Conservation (phyloP, 30 jellyfish, hydroid and myxozoan genomes). For the Rhopilema esculentum region DNA sequence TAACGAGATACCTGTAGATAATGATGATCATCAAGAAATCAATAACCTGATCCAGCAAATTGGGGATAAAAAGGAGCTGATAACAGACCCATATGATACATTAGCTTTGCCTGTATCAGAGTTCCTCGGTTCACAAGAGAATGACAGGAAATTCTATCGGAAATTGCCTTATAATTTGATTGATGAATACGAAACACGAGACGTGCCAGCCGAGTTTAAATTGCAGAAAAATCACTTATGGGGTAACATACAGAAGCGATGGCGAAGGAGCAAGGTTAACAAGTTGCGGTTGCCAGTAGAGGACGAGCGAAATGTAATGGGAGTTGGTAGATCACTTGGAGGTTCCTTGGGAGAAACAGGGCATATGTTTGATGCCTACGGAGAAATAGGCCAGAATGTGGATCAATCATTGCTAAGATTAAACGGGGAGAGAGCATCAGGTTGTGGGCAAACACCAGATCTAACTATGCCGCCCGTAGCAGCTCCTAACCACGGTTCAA, state of each 20-base stretch:
- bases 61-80: constrained; percentile 68
- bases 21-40: constrained; percentile 10
- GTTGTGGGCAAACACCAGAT: constrained; percentile 8
- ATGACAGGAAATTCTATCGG: constrained; percentile 62
- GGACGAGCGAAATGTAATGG: constrained; percentile 5
- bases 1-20: constrained; percentile 36
- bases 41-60: constrained; percentile 9
- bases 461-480: constrained; percentile 7
- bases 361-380: constrained; percentile 76
- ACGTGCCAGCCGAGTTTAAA: constrained; percentile 52
- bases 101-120: constrained; percentile 69
- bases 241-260: constrained; percentile 77
- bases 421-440: constrained; percentile 23
- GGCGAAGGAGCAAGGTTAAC: constrained; percentile 66
- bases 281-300: constrained; percentile 16
- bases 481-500: constrained; percentile 1
- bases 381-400: constrained; percentile 71
- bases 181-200: constrained; percentile 21
- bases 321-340: constrained; percentile 37
- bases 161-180: constrained; percentile 23
- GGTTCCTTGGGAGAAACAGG: constrained; percentile 62
- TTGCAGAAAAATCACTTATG: constrained; percentile 59
- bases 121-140: constrained; percentile 20
- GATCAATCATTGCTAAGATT: constrained; percentile 43
- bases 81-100: constrained; percentile 62